These are phyloP conservation scores for Rosalia funebris DNA, from an alignment of 2,888 invertebrate genomes.

Conservation along the genomic window DNA sequence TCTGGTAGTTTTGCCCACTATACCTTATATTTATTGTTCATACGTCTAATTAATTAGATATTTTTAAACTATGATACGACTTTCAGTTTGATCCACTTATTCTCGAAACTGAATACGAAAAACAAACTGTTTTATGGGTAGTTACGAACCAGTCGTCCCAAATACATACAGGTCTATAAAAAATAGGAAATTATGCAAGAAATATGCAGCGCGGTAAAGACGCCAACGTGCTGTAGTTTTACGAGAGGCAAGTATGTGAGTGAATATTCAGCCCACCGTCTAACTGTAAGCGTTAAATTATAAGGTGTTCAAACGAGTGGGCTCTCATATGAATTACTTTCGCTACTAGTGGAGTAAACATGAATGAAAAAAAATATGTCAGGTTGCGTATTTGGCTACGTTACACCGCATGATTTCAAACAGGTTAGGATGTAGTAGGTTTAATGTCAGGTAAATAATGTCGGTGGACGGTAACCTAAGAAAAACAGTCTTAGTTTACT, in stretches of 20 bases:
- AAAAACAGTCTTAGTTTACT: neutral
- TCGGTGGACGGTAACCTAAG: neutral
- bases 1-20: too few species aligned
- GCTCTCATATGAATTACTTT: slow-evolving; percentile 44
- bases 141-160: slow-evolving; percentile 18
- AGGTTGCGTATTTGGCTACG: slow-evolving; percentile 24
- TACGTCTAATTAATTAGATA: neutral
- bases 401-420: slow-evolving; percentile 20
- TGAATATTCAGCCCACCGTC: slow-evolving; percentile 32
- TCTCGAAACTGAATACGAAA: slow-evolving; percentile 1
- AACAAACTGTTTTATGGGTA: neutral
- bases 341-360: slow-evolving; percentile 37
- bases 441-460: slow-evolving; percentile 1
- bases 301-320: slow-evolving; percentile 38
- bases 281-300: slow-evolving; percentile 34
- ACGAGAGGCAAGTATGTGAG: slow-evolving; percentile 30
- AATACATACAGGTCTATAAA: slow-evolving; percentile 28
- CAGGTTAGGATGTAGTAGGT: slow-evolving; percentile 20
- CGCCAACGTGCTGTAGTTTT: slow-evolving; percentile 38
- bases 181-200: slow-evolving; percentile 28
- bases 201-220: slow-evolving; percentile 39
- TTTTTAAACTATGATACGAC: neutral
- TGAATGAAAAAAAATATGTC: slow-evolving; percentile 42
- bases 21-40: too few species aligned
- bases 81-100: slow-evolving; percentile 17